Evolutionary conservation across 2,888 invertebrate genomes (phyloP).

Genomic region (Trichacis sp.): DNA sequence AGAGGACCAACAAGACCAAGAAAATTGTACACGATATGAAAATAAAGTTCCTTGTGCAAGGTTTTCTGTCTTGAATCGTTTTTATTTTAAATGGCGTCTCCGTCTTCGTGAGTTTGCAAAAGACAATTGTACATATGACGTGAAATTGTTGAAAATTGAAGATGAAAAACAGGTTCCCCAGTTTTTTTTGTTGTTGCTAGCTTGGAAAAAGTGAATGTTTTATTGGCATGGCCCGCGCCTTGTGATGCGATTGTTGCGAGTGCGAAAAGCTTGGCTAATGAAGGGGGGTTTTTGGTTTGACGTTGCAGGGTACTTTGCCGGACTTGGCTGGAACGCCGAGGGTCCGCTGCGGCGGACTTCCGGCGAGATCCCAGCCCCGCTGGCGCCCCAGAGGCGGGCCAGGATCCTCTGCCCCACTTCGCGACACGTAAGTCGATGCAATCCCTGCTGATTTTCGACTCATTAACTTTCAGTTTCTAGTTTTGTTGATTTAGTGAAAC

Average conservation of each 20-base stretch:
- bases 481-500: too few relatives aligned
- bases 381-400: conserved; percentile 63
- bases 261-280: too few relatives aligned
- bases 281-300: conserved; percentile 29
- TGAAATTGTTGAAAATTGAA: too few relatives aligned
- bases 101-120: too few relatives aligned
- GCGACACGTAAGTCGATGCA: conserved; percentile 58
- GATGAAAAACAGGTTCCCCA: too few relatives aligned
- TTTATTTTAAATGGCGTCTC: too few relatives aligned
- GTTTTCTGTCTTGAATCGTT: too few relatives aligned
- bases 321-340: conserved; percentile 59
- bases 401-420: conserved; percentile 61
- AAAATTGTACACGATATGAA: neutral
- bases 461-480: too few relatives aligned
- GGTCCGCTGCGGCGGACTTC: conserved; percentile 25
- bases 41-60: too few relatives aligned
- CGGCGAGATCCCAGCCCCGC: conserved; percentile 59
- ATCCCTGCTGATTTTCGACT: conserved; percentile 49
- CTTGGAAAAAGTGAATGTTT: conserved; percentile 65
- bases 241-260: conserved; percentile 29
- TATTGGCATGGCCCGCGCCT: conserved; percentile 66
- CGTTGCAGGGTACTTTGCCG: conserved; percentile 63
- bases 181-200: conserved; percentile 66
- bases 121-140: too few relatives aligned
- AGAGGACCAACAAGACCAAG: neutral